Percentiles rank a stretch among this genome's conserved stretches.
Evolutionary conservation across 2,797 vertebrate species (phyloP).

Genomic region (Pteropus rufus): DNA sequence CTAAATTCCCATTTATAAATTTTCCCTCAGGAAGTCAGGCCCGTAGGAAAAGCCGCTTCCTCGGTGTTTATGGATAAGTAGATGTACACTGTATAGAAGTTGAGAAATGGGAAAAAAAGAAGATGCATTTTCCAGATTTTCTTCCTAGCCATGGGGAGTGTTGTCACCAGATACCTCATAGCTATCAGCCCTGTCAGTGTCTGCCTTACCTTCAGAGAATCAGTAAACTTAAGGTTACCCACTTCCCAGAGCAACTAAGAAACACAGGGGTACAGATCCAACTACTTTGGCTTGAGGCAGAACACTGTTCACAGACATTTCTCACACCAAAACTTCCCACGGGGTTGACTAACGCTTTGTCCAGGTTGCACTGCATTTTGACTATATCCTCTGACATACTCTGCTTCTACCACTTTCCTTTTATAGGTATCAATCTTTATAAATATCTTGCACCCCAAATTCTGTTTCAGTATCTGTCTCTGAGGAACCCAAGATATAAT

Average conservation of each 20-base stretch:
- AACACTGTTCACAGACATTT: neutral
- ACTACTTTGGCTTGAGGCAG: neutral
- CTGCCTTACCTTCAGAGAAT: neutral
- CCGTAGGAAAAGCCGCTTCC: neutral
- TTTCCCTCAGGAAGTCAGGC: neutral
- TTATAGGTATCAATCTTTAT: neutral
- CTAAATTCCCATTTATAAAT: neutral
- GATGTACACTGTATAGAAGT: neutral
- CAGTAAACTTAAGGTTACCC: neutral
- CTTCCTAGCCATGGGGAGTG: neutral
- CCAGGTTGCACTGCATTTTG: neutral
- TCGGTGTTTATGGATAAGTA: neutral
- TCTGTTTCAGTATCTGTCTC: neutral
- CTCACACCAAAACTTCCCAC: neutral
- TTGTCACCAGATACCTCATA: neutral
- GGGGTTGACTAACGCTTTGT: neutral
- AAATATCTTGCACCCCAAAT: neutral
- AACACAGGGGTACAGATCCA: neutral
- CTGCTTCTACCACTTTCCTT: neutral
- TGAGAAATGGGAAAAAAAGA: neutral
- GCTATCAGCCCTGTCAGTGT: neutral
- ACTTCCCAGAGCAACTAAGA: neutral
- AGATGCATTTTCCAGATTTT: neutral
- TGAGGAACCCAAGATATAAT: neutral
- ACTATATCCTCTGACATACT: neutral